These are phyloP conservation scores for Glaucidium brasilianum DNA, from an alignment of 2,113 vertebrate species.

Conservation along the genomic window DNA sequence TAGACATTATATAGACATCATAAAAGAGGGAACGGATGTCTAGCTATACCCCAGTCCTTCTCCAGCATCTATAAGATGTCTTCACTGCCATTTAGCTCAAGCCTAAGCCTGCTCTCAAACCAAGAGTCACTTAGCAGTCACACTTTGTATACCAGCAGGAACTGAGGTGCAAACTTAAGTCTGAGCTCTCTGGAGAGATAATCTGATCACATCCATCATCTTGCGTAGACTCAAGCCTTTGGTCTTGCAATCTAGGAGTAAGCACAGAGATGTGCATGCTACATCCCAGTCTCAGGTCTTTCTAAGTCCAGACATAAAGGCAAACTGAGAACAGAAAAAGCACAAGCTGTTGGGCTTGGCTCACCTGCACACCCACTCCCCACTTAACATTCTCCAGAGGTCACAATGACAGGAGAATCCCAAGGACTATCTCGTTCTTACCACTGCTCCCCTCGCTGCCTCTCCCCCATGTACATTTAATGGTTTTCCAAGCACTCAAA, in stretches of 20 bases:
- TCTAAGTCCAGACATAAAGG: background rate
- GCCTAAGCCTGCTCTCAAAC: background rate
- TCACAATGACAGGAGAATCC: background rate
- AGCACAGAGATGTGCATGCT: background rate
- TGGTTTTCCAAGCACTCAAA: background rate
- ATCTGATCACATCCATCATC: background rate
- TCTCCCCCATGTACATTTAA: accelerated
- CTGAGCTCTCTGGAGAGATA: background rate
- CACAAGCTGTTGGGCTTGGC: background rate
- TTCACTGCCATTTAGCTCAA: background rate
- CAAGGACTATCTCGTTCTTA: background rate
- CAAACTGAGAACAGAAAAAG: background rate
- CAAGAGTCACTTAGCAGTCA: background rate
- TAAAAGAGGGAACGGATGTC: background rate
- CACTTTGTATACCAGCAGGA: background rate
- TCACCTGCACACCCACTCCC: accelerated
- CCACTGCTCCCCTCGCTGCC: background rate
- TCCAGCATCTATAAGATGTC: background rate
- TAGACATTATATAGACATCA: background rate
- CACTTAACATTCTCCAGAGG: background rate
- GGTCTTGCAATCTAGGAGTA: background rate
- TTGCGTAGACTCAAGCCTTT: background rate
- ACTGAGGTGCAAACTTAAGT: background rate
- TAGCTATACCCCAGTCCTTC: background rate
- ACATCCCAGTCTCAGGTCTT: background rate